A percentile compares a stretch with the other conserved stretches of the same genome.
Evolutionary conservation across 2,888 invertebrate species (phyloP).

Genomic region (Lasioglossum vierecki): DNA sequence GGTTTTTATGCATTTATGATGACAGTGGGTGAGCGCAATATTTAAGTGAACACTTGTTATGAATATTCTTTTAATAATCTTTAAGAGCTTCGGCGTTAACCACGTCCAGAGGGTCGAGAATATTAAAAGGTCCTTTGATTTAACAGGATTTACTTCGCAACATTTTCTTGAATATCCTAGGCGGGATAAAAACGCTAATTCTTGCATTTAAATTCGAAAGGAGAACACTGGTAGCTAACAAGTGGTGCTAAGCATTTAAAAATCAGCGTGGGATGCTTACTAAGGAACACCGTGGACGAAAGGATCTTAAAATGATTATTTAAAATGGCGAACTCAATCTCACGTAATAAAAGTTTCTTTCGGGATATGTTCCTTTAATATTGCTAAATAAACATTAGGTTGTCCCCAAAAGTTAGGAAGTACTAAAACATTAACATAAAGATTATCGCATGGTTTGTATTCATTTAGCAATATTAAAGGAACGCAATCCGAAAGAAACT

Average conservation of each 20-base stretch:
- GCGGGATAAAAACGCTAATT: not conserved
- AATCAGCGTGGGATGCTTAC: slow-evolving; percentile 1
- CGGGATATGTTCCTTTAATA: no score
- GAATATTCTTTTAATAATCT: not conserved
- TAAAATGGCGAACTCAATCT: not conserved
- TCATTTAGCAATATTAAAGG: no score
- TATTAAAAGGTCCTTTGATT: not conserved
- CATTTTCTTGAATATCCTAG: not conserved
- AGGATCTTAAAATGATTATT: not conserved
- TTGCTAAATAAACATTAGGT: no score
- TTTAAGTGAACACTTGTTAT: no score
- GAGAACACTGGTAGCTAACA: not conserved
- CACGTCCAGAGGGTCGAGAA: not conserved
- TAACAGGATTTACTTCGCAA: not conserved
- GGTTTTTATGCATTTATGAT: no score
- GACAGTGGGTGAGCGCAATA: no score
- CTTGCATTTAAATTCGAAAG: not conserved
- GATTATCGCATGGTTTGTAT: no score
- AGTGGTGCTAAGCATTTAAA: not conserved
- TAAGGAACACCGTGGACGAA: not conserved
- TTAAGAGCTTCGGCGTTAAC: not conserved
- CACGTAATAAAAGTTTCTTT: not conserved
- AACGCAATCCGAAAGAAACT: no score
- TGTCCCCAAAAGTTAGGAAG: no score
- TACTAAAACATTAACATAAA: no score